These are phyloP conservation scores for Eucera pruinosa DNA, from an alignment of 2,888 invertebrate species.

Conservation along the genomic window DNA sequence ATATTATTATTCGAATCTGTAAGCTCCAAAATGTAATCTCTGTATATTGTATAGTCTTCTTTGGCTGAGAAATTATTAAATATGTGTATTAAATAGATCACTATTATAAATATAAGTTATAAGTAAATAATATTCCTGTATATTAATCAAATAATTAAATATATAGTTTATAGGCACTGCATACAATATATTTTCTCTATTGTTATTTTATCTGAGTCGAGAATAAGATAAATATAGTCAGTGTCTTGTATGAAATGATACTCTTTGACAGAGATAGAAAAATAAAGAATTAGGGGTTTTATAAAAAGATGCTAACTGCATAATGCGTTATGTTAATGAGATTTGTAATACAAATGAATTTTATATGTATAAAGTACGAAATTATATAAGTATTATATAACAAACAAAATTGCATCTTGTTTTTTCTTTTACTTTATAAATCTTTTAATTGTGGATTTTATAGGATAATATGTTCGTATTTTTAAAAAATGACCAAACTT, in stretches of 20 bases:
- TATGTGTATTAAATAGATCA: conserved; percentile 35
- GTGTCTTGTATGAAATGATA: neutral
- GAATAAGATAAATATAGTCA: conserved; percentile 5
- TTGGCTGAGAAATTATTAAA: conserved; percentile 28
- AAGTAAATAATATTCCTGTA: conserved; percentile 22
- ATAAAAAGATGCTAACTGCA: conserved; percentile 48
- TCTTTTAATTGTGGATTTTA: conserved; percentile 15
- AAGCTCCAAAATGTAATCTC: conserved; percentile 45
- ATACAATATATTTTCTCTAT: conserved; percentile 22
- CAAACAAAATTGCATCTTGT: conserved; percentile 37
- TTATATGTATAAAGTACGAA: conserved; percentile 21
- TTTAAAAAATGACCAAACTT: conserved; percentile 9
- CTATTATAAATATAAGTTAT: conserved; percentile 23
- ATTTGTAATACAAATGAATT: conserved; percentile 21
- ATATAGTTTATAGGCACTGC: conserved; percentile 26
- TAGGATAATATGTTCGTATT: conserved; percentile 20
- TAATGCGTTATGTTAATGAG: conserved; percentile 52
- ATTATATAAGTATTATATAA: conserved; percentile 18
- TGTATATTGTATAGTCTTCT: conserved; percentile 46
- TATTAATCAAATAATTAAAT: conserved; percentile 20
- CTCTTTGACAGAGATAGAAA: neutral
- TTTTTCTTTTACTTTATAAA: conserved; percentile 15
- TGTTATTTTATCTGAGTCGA: conserved; percentile 15
- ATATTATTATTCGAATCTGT: conserved; percentile 37
- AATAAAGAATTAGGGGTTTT: neutral